Conservation (phyloP, 2,797 vertebrate species). For the Lithobates pipiens region DNA sequence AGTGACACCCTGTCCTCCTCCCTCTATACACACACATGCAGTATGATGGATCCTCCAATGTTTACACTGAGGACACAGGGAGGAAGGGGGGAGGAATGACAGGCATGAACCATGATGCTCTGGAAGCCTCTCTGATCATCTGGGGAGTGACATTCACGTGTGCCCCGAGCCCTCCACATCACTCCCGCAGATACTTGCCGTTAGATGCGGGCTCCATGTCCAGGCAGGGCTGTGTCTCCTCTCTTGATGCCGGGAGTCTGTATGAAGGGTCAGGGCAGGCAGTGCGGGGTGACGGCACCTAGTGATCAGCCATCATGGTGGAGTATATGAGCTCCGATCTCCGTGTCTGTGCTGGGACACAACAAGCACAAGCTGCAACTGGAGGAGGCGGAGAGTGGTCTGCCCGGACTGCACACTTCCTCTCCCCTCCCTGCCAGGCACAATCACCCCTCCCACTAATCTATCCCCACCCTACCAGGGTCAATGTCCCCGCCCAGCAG, state of each 20-base stretch:
- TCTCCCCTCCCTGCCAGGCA: slow-evolving; percentile 34
- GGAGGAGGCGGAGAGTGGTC: background rate
- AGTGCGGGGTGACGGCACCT: background rate
- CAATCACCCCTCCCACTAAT: background rate
- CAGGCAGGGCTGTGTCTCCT: background rate
- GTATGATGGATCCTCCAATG: background rate
- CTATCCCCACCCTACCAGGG: no score
- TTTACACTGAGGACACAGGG: background rate
- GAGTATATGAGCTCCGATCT: background rate
- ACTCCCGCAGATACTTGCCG: slow-evolving; percentile 7
- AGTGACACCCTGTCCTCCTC: background rate
- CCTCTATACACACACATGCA: background rate
- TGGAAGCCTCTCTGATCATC: no score
- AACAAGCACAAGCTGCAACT: background rate
- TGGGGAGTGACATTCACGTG: no score
- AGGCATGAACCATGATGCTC: background rate
- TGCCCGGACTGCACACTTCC: slow-evolving; percentile 48
- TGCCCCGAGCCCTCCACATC: background rate
- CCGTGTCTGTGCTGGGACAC: slow-evolving; percentile 11
- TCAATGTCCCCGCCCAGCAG: background rate
- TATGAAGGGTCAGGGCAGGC: background rate
- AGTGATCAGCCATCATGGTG: slow-evolving; percentile 37
- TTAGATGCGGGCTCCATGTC: slow-evolving; percentile 32
- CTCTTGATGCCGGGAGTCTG: background rate
- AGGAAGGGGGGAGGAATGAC: no score